A percentile compares a stretch with the other conserved stretches of the same genome.
Evolutionary conservation across 2,888 invertebrate genomes (phyloP).

Genomic region (Melipona bicolor): DNA sequence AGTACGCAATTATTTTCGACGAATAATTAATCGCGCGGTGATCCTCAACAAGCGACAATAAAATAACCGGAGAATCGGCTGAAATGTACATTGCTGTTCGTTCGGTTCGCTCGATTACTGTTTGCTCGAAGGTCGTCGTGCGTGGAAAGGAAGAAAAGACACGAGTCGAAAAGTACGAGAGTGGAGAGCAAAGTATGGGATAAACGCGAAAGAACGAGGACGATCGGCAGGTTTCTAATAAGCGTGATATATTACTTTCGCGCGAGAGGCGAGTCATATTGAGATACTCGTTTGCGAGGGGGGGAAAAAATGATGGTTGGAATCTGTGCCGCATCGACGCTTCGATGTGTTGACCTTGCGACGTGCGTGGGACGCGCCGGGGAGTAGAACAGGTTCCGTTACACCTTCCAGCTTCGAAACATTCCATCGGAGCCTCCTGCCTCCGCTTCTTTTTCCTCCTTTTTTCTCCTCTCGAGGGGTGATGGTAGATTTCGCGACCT

Average conservation of each 20-base stretch:
- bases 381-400: conserved; percentile 78
- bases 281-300: conserved; percentile 24
- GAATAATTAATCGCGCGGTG: neutral
- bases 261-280: conserved; percentile 4
- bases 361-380: conserved; percentile 60
- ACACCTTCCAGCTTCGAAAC: conserved; percentile 68
- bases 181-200: neutral
- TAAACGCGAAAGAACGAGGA: conserved; percentile 14
- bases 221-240: conserved; percentile 24
- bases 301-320: conserved; percentile 55
- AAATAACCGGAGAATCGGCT: neutral
- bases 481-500: conserved; percentile 55
- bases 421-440: conserved; percentile 64
- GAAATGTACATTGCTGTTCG: neutral
- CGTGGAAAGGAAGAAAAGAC: neutral
- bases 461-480: conserved; percentile 15
- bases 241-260: conserved; percentile 26
- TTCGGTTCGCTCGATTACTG: too few relatives aligned
- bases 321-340: conserved; percentile 49
- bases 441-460: conserved; percentile 39
- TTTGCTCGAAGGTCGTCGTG: neutral
- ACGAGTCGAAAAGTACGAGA: neutral
- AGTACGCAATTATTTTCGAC: neutral
- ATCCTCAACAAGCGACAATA: neutral
- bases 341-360: conserved; percentile 69